Percentiles rank a stretch among this genome's conserved stretches.
Conservation (phyloP, 2,888 invertebrate species). For the Sesia apiformis region DNA sequence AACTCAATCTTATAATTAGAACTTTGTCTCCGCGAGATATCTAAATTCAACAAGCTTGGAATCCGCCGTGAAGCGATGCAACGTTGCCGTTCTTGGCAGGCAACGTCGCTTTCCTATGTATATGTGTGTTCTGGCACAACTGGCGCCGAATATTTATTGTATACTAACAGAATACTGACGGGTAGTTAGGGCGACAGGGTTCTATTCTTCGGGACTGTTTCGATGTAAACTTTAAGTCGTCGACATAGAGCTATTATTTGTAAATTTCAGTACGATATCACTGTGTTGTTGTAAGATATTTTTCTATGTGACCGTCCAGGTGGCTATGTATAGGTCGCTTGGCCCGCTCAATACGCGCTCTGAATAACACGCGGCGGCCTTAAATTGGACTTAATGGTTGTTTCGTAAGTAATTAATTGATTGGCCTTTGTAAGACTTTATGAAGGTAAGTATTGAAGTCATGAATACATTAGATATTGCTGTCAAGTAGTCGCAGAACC, state of each 20-base stretch:
- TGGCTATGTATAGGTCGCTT: conserved; percentile 70
- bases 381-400: conserved; percentile 37
- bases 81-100: conserved; percentile 64
- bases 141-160: conserved; percentile 75
- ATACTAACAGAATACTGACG: conserved; percentile 71
- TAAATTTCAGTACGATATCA: conserved; percentile 15
- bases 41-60: conserved; percentile 56
- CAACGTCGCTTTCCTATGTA: conserved; percentile 63
- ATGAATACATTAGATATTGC: conserved; percentile 21
- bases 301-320: conserved; percentile 73
- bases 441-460: conserved; percentile 27
- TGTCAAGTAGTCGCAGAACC: background rate
- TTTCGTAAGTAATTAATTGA: conserved; percentile 48
- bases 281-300: conserved; percentile 32
- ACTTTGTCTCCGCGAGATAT: conserved; percentile 32
- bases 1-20: conserved; percentile 15
- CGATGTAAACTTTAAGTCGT: conserved; percentile 30
- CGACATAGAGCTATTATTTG: conserved; percentile 35
- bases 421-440: conserved; percentile 40
- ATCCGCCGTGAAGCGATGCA: conserved; percentile 53
- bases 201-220: conserved; percentile 27
- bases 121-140: conserved; percentile 71
- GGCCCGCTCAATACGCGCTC: conserved; percentile 47
- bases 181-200: conserved; percentile 58
- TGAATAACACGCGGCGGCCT: conserved; percentile 46